These are phyloP conservation scores for Ceratina calcarata DNA, from an alignment of 1,140 invertebrate species.

Conservation along the genomic window DNA sequence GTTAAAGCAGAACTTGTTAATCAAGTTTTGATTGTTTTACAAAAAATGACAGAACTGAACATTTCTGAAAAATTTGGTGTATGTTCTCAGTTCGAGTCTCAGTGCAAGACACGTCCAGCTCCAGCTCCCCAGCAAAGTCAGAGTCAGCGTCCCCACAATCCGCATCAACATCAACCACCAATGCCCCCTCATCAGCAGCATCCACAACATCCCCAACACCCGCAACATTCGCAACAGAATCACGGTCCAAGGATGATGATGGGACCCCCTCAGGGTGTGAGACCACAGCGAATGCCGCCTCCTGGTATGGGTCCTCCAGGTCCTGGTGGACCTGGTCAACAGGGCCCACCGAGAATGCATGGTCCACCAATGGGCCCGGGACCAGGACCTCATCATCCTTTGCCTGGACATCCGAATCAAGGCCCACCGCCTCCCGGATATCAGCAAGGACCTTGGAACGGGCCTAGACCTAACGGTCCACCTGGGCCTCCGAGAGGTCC, in stretches of 20 bases:
- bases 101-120: slow-evolving; percentile 92
- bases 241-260: slow-evolving; percentile 85
- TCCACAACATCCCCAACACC: slow-evolving; percentile 78
- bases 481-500: slow-evolving; percentile 79
- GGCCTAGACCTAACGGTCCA: slow-evolving; percentile 82
- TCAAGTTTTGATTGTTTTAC: neutral
- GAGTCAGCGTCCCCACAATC: slow-evolving; percentile 79
- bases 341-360: slow-evolving; percentile 82
- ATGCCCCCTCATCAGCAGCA: slow-evolving; percentile 81
- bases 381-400: slow-evolving; percentile 78
- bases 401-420: slow-evolving; percentile 80
- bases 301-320: slow-evolving; percentile 85
- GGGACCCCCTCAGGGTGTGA: slow-evolving; percentile 84
- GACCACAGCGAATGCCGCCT: slow-evolving; percentile 83
- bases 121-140: slow-evolving; percentile 84
- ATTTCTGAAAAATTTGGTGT: slow-evolving; percentile 33
- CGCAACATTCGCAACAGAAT: slow-evolving; percentile 81
- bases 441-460: slow-evolving; percentile 83
- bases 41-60: neutral
- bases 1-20: neutral
- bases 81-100: slow-evolving; percentile 89
- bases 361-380: slow-evolving; percentile 86
- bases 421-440: slow-evolving; percentile 82
- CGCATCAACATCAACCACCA: slow-evolving; percentile 78
- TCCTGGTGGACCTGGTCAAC: slow-evolving; percentile 78